Conservation (phyloP, 2,113 vertebrate genomes). For the Bubo scandiacus region DNA sequence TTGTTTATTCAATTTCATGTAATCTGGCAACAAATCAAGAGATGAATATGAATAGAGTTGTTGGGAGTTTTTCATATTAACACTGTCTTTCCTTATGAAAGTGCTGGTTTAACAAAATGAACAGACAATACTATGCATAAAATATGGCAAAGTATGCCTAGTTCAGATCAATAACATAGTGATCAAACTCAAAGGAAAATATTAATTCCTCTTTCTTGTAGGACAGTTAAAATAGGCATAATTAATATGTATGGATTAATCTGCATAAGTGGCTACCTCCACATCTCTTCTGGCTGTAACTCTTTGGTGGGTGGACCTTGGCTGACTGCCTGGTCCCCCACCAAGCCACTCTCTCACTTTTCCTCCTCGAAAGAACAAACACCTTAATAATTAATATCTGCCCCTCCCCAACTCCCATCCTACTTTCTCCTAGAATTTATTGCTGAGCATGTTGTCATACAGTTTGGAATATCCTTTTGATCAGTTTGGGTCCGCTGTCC, state of each 20-base stretch:
- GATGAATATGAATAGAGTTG: neutral
- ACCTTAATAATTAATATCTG: neutral
- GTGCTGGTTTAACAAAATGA: neutral
- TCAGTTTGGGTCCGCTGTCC: neutral
- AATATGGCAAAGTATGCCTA: neutral
- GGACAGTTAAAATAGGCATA: neutral
- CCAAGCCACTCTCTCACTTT: neutral
- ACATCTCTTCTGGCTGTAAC: neutral
- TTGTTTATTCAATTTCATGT: neutral
- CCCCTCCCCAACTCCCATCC: neutral
- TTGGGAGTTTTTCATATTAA: neutral
- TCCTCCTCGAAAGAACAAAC: neutral
- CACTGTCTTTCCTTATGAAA: neutral
- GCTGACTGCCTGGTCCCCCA: neutral
- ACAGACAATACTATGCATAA: neutral
- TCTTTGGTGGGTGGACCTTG: neutral
- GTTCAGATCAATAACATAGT: neutral
- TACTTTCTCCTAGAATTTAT: neutral
- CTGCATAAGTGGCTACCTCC: neutral
- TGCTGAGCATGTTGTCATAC: neutral
- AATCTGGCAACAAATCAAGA: neutral
- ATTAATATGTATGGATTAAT: neutral
- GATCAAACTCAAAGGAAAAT: neutral
- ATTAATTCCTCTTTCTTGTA: neutral
- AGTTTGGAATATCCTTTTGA: neutral